phyloP scores from a whole-genome alignment of 2,797 vertebrate genomes.

The Parauchenoglanis ngamensis region DNA sequence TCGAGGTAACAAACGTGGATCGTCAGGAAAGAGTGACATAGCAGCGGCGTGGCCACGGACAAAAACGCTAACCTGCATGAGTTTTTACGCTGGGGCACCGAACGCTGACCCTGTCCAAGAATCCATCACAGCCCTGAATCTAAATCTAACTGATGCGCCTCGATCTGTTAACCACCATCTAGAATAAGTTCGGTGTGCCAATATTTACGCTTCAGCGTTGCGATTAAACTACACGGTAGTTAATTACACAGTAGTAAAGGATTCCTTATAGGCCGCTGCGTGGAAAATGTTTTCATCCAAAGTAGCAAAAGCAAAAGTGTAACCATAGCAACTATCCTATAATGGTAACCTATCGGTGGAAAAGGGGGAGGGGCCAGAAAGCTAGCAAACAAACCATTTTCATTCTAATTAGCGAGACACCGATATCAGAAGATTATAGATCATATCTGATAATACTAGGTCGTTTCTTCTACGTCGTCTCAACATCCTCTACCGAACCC shows the following conservation, averaged over 20 bases:
- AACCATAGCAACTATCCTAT: not conserved
- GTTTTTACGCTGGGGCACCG: not conserved
- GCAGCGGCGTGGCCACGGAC: not conserved
- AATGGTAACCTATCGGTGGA: not conserved
- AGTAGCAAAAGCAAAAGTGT: not conserved
- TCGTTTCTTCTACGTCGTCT: not conserved
- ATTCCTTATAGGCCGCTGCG: not conserved
- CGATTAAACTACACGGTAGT: slow-evolving; percentile 7
- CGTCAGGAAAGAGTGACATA: not conserved
- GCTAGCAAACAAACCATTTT: too few relatives aligned
- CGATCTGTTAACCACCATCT: not conserved
- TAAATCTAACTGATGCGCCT: not conserved
- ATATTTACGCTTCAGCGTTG: not conserved
- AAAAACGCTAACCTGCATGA: not conserved
- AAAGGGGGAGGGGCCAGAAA: not conserved
- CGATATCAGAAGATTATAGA: not conserved
- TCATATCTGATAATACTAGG: not conserved
- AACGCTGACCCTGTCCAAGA: not conserved
- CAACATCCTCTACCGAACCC: not conserved
- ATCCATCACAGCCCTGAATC: not conserved
- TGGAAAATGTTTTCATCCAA: not conserved
- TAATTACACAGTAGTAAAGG: not conserved
- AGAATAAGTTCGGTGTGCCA: too few relatives aligned
- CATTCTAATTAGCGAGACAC: not conserved
- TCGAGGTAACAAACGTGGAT: not conserved